Conservation (phyloP, 1,140 invertebrate genomes). For the Caenorhabditis inopinata region DNA sequence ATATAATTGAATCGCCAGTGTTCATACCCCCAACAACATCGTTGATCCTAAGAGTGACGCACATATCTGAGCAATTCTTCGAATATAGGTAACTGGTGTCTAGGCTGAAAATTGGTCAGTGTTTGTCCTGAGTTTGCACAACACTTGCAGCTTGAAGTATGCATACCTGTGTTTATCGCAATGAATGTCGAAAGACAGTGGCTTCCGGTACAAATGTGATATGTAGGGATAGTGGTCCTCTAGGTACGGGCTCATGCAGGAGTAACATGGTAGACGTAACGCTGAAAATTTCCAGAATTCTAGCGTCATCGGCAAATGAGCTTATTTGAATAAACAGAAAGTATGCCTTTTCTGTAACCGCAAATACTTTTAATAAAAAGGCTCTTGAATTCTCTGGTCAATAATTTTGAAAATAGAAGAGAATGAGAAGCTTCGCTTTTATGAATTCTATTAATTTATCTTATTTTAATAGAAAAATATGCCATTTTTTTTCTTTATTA, state of each 20-base stretch:
- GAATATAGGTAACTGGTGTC: constrained; percentile 56
- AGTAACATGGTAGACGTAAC: constrained; percentile 63
- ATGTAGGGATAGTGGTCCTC: constrained; percentile 65
- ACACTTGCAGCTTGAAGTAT: neutral
- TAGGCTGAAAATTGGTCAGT: constrained; percentile 50
- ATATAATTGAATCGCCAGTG: neutral
- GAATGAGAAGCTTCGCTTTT: too few relatives aligned
- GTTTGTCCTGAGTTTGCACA: too few relatives aligned
- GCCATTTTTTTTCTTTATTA: too few relatives aligned
- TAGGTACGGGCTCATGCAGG: constrained; percentile 64
- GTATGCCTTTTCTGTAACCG: too few relatives aligned
- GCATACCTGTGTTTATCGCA: constrained; percentile 56
- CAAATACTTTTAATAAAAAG: too few relatives aligned
- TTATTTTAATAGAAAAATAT: too few relatives aligned
- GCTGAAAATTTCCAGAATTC: too few relatives aligned
- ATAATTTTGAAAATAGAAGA: too few relatives aligned
- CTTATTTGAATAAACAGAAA: too few relatives aligned
- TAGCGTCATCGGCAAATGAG: too few relatives aligned
- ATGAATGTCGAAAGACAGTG: constrained; percentile 60
- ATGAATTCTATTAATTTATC: too few relatives aligned
- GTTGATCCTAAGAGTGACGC: constrained; percentile 64
- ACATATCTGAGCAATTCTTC: constrained; percentile 65
- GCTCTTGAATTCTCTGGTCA: too few relatives aligned
- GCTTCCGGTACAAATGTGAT: constrained; percentile 60
- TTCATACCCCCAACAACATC: constrained; percentile 63